Conservation (phyloP, 2,888 invertebrate genomes). For the Rhagonycha lutea region DNA sequence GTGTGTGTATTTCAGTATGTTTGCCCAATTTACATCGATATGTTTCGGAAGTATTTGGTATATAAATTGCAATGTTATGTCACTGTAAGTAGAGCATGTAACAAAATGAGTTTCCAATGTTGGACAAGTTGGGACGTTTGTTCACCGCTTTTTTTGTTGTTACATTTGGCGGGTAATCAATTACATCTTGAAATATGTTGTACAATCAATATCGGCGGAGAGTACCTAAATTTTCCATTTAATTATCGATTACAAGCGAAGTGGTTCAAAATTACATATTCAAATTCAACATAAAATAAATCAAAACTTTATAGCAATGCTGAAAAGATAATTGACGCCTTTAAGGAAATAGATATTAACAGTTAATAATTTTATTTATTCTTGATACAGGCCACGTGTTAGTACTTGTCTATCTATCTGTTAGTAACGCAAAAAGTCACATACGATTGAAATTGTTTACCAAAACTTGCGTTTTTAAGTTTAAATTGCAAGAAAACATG, state of each 20-base stretch:
- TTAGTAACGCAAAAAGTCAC: too few species aligned
- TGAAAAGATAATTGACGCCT: too few species aligned
- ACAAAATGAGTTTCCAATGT: constrained; percentile 22
- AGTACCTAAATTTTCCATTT: neutral
- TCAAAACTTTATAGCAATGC: neutral
- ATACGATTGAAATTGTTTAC: too few species aligned
- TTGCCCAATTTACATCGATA: neutral
- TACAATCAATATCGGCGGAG: constrained; percentile 14
- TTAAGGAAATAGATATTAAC: too few species aligned
- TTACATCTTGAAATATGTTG: constrained; percentile 22
- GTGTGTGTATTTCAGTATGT: neutral
- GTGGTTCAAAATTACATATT: neutral
- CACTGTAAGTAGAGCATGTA: constrained; percentile 6
- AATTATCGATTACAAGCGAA: neutral
- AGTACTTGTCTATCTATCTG: too few species aligned
- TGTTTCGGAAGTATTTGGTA: neutral
- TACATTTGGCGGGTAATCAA: constrained; percentile 24
- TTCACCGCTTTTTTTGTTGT: constrained; percentile 5
- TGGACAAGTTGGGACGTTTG: constrained; percentile 8
- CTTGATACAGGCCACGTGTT: too few species aligned
- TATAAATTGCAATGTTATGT: constrained; percentile 6
- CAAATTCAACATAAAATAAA: neutral
- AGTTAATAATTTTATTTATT: too few species aligned
- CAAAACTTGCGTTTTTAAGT: too few species aligned
- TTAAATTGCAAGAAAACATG: too few species aligned